Evolutionary conservation across 2,113 vertebrate genomes (phyloP).

Genomic region (Daphoenositta chrysoptera): DNA sequence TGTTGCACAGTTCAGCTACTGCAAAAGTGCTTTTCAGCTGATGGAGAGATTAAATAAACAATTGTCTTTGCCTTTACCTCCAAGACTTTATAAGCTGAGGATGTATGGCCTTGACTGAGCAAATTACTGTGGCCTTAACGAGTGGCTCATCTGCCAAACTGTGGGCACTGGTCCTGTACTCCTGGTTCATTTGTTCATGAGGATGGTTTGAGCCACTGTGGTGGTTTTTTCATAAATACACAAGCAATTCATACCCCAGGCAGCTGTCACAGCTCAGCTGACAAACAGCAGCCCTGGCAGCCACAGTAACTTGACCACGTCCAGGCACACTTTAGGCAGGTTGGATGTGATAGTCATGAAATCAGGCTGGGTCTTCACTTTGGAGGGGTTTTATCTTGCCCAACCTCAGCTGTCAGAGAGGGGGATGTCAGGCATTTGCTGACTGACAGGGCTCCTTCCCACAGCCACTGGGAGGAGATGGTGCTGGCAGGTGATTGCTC

Average conservation of each 20-base stretch:
- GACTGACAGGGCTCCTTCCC: not conserved
- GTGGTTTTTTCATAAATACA: not conserved
- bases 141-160: not conserved
- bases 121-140: not conserved
- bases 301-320: not conserved
- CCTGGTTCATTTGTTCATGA: not conserved
- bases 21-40: not conserved
- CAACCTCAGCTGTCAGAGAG: not conserved
- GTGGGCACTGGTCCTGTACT: not conserved
- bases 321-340: not conserved
- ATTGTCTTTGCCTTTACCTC: not conserved
- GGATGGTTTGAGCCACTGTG: not conserved
- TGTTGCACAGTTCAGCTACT: not conserved
- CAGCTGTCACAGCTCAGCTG: not conserved
- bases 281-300: not conserved
- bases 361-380: not conserved
- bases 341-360: not conserved
- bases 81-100: not conserved
- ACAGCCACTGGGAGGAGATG: not conserved
- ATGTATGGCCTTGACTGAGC: not conserved
- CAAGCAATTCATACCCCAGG: not conserved
- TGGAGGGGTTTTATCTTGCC: not conserved
- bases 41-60: not conserved
- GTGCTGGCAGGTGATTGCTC: not conserved
- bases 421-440: not conserved